phyloP scores from a whole-genome alignment of 92 coral and sea anemone genomes.

The Zoanthus sansibaricus region DNA sequence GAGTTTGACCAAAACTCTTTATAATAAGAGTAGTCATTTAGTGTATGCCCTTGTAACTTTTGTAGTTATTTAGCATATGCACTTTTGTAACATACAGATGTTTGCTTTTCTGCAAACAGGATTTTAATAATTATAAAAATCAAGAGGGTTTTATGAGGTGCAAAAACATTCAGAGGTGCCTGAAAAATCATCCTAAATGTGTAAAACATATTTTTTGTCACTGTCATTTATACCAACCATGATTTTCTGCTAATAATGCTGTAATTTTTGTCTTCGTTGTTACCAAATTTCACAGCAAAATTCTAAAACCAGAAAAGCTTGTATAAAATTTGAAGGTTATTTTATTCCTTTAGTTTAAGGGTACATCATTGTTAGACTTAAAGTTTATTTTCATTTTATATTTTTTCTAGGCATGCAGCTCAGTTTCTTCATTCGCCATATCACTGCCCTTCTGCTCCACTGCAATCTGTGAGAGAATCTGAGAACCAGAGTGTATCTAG shows the following conservation, averaged over 20 bases:
- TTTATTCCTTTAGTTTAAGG: too few relatives aligned
- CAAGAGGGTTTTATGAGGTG: background rate
- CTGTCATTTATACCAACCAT: background rate
- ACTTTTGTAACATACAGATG: background rate
- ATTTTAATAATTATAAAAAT: background rate
- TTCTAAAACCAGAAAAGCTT: too few relatives aligned
- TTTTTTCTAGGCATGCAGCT: slow-evolving; percentile 68
- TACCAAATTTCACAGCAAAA: too few relatives aligned
- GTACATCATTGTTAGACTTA: too few relatives aligned
- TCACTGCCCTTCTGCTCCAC: slow-evolving; percentile 83
- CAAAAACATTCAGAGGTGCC: background rate
- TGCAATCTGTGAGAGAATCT: slow-evolving; percentile 86
- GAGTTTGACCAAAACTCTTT: background rate
- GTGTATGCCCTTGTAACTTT: background rate
- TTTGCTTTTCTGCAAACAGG: background rate
- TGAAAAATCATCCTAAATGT: background rate
- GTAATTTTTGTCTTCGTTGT: too few relatives aligned
- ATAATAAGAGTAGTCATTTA: background rate
- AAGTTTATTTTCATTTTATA: background rate
- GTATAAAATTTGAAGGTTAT: too few relatives aligned
- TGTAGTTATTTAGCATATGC: background rate
- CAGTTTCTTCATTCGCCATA: slow-evolving; percentile 77
- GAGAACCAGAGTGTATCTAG: slow-evolving; percentile 96
- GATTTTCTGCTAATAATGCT: too few relatives aligned
- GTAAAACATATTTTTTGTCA: background rate